Evolutionary conservation across 37 sponge, comb jelly and placozoan genomes (phyloP).

Genomic region (Tethya wilhelma): DNA sequence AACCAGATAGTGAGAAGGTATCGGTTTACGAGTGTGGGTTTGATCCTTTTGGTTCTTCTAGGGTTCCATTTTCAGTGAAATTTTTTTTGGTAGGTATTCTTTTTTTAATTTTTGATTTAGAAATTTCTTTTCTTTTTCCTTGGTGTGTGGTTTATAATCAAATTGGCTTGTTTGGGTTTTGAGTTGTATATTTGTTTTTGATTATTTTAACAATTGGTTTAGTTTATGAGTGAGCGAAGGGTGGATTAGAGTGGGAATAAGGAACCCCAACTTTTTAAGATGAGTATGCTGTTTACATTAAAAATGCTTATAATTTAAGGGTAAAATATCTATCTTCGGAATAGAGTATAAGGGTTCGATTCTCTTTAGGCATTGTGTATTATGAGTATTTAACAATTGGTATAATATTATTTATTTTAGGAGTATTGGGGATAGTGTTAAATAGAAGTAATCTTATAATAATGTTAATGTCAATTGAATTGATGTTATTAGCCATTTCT

Average conservation of each 20-base stretch:
- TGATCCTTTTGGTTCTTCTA: constrained; percentile 80
- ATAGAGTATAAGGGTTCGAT: constrained; percentile 66
- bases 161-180: constrained; percentile 57
- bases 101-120: constrained; percentile 85
- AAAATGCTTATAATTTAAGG: too few species aligned
- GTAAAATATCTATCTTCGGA: constrained; percentile 72
- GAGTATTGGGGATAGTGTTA: constrained; percentile 69
- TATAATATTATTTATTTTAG: constrained; percentile 63
- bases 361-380: constrained; percentile 56
- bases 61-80: constrained; percentile 82
- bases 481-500: constrained; percentile 78
- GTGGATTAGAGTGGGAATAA: constrained; percentile 77
- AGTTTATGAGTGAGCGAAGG: constrained; percentile 69
- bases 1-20: constrained; percentile 48
- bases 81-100: constrained; percentile 89
- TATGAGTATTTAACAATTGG: constrained; percentile 59
- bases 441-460: constrained; percentile 81
- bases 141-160: constrained; percentile 50
- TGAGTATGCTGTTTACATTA: too few species aligned
- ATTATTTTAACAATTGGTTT: constrained; percentile 69
- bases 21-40: constrained; percentile 28
- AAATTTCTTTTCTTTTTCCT: constrained; percentile 76
- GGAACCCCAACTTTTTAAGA: not conserved
- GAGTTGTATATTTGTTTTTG: constrained; percentile 67
- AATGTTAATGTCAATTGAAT: constrained; percentile 83